Evolutionary conservation across 2,888 invertebrate genomes (phyloP).

Genomic region (Oscheius sp.): DNA sequence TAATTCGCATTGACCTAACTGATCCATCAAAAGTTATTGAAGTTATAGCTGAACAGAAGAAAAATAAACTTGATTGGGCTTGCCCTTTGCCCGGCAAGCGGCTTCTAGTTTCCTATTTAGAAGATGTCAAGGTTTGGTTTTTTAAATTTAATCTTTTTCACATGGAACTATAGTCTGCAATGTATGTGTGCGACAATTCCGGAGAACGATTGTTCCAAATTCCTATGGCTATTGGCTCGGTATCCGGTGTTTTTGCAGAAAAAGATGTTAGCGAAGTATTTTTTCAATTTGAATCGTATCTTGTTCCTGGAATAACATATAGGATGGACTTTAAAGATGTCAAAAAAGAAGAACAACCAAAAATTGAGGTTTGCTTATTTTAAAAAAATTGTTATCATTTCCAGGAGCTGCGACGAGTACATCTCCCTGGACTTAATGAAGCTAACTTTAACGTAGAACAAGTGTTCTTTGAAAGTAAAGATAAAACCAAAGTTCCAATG

Average conservation of each 20-base stretch:
- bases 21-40: not conserved
- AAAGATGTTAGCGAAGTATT: constrained; percentile 75
- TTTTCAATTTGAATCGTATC: constrained; percentile 91
- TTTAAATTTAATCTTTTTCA: not conserved
- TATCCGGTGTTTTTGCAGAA: constrained; percentile 60
- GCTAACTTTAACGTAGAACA: constrained; percentile 84
- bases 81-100: constrained; percentile 85
- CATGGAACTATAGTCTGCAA: constrained; percentile 77
- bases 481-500: constrained; percentile 92
- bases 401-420: constrained; percentile 85
- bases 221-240: constrained; percentile 81
- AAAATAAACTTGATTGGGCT: constrained; percentile 89
- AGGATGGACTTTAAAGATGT: constrained; percentile 81
- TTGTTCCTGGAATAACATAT: constrained; percentile 88
- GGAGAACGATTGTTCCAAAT: constrained; percentile 79
- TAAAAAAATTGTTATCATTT: not conserved
- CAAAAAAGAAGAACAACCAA: constrained; percentile 72
- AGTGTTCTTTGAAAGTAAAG: constrained; percentile 89
- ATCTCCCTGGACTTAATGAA: constrained; percentile 83
- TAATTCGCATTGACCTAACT: constrained; percentile 79
- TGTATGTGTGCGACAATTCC: constrained; percentile 82
- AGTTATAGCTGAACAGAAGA: constrained; percentile 69
- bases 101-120: constrained; percentile 85
- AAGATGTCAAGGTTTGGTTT: constrained; percentile 86
- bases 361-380: constrained; percentile 42